Base-by-base conservation (phyloP, 2,888 invertebrate genomes). In the Lithophane ornitopus region DNA sequence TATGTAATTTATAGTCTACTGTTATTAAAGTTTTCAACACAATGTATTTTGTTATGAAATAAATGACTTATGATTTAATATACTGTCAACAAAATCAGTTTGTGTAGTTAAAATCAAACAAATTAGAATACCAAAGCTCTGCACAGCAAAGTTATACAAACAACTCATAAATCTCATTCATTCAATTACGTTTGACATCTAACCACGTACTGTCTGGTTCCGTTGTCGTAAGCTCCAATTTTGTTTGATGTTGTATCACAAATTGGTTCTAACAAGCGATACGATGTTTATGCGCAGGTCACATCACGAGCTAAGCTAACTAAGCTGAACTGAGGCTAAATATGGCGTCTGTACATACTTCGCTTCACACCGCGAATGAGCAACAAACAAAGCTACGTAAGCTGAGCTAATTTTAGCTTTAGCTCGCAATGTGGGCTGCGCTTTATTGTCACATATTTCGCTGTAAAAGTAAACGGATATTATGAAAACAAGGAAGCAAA, bases 141-240 rank as follows among this genome's bases (percentile, higher is more conserved):
- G 56, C 56, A 19, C 67, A 63, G 26, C 68, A 49, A 62, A 75
- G 61, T 80, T 72, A 78, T 66, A 79, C 65, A 70, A 80, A 79
- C 79, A 74, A 81, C 54, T 67, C 74, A 82, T 87, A 87, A 87
- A 87, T 87, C 74, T 87, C 81, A 78, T 81, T 85, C 73, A 82
- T 85, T 85, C 84, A 87, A 87, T 87, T 87, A 87, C 56, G 65
- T 78, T 78, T 87, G 85, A 87, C 85, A 75, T 86, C 70, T 56
- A 70, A 70, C 73, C 67, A 66, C 61, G 70, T 70, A 65, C 56
- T 66, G 65, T 74, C 76, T 74, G 68, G 73, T 82, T 87, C 71
- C 72, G 78, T 82, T 78, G 78, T 85, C 78, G 79, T 81, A 84
- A 85, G 77, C 76, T 69, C 67, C 75, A 81, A 81, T 83, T 83